Conservation (phyloP, 2,797 vertebrate species). For the Pantherophis alleghaniensis region DNA sequence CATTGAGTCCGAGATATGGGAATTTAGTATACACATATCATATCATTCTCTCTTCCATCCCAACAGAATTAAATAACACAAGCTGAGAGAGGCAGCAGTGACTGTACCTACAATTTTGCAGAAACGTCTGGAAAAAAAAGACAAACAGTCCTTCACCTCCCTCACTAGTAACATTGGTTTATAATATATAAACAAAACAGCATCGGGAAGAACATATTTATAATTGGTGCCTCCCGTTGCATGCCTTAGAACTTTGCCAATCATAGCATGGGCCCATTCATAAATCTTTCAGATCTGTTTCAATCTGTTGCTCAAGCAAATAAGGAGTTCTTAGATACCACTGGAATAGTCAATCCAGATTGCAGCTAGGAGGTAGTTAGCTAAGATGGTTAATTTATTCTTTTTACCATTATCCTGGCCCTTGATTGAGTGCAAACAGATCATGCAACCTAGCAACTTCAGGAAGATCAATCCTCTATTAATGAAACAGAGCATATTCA, state of each 20-base stretch:
- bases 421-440: not conserved
- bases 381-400: not conserved
- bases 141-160: not conserved
- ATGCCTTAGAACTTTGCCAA: not conserved
- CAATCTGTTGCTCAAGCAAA: not conserved
- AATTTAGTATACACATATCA: not conserved
- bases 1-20: not conserved
- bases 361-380: not conserved
- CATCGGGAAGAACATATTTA: not conserved
- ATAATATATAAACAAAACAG: not conserved
- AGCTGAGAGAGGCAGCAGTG: not conserved
- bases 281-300: not conserved
- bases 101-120: not conserved
- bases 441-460: not conserved
- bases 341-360: not conserved
- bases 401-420: not conserved
- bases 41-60: not conserved
- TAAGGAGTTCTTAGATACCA: not conserved
- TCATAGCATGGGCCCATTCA: not conserved
- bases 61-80: not conserved
- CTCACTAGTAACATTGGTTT: not conserved
- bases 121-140: not conserved
- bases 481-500: not conserved
- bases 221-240: not conserved
- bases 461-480: not conserved